Base-by-base conservation (phyloP, 2,888 invertebrate species). In the Venustoraphidia nigricollis region DNA sequence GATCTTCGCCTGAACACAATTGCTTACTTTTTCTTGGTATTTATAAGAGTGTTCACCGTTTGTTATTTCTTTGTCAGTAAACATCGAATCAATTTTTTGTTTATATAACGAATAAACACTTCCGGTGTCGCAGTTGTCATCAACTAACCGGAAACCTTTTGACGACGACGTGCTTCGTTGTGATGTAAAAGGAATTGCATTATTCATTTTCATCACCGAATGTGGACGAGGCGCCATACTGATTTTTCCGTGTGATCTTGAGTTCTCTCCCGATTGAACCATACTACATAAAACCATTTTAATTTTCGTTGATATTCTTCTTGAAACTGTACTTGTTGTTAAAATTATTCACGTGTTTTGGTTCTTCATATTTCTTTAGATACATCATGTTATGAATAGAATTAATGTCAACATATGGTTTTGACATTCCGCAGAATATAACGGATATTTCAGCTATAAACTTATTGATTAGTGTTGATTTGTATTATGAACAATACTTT, bases 41-140 rank as follows among this genome's bases (percentile, higher is more conserved):
- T 56, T 42, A 51, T 47, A 14, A 55, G 54, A 36, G 49, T 53
- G 48, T 54, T 53, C 13, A 36, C 52, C 53, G 34, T 38, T 36
- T 27, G 27, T 27, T 27, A 27, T 27, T 27, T 27, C 27, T 27
- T 27, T 27, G 60, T 83, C 83, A 59, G 82, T 83, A 67, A 91
- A 91, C 67, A 91, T 81, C 27, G 86, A 79, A 68, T 91, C 91
- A 61, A 91, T 91, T 64, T 84, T 80, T 60, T 84, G 81, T 65
- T 87, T 88, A 68, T 86, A 86, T 51, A 80, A 72, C 50, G 83
- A 81, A 58, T 81, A 76, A 5, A 68, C 59, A 51, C 66, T 66
- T 14, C 64, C 61, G 1, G 63, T 60, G 27, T 60, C 60, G 46
- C 60, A 59, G 49, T 60, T 59, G 39, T 56, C 56, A 8, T 65